Conservation (phyloP, 2,797 vertebrate genomes). For the Siniperca undulata region DNA sequence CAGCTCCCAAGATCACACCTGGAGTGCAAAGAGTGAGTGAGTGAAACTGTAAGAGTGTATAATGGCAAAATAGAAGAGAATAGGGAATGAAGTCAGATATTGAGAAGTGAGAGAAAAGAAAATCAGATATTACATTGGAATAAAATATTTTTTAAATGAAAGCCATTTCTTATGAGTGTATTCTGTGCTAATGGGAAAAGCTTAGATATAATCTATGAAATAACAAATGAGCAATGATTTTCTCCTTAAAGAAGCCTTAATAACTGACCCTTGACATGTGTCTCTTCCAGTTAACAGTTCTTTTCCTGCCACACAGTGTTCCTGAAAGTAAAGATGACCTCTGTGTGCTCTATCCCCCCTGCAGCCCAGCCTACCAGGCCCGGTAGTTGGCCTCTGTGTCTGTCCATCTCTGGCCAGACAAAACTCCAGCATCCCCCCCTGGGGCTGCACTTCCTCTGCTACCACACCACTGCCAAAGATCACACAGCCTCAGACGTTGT, state of each 20-base stretch:
- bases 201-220: conserved; percentile 1
- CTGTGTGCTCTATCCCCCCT: conserved; percentile 51
- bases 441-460: conserved; percentile 69
- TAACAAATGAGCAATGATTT: background rate
- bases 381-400: conserved; percentile 50
- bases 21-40: conserved; percentile 38
- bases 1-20: conserved; percentile 96
- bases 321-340: conserved; percentile 56
- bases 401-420: conserved; percentile 50
- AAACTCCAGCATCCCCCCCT: conserved; percentile 37
- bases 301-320: conserved; percentile 32
- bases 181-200: background rate
- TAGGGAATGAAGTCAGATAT: conserved; percentile 10
- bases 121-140: background rate
- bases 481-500: conserved; percentile 53
- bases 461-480: conserved; percentile 68
- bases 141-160: background rate
- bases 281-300: conserved; percentile 1
- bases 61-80: conserved; percentile 2
- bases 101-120: background rate
- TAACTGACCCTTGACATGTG: background rate
- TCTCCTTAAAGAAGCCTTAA: background rate
- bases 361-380: conserved; percentile 20
- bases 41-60: background rate
- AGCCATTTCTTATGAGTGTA: background rate